These are phyloP conservation scores for Leucoraja ocellata DNA, from an alignment of 2,797 vertebrate genomes.

Conservation along the genomic window DNA sequence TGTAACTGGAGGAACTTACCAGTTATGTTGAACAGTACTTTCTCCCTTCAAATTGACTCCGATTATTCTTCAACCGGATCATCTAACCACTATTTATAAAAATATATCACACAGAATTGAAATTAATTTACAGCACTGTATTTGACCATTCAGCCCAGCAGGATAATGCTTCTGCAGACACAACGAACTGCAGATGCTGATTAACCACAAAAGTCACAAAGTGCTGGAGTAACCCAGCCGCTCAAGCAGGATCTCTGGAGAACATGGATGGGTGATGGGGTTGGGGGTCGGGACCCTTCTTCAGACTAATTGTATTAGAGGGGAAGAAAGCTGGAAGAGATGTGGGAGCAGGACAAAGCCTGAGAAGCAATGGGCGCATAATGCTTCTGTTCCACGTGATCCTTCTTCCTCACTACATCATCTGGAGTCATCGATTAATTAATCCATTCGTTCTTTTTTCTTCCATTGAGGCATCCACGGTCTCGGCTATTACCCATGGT, in stretches of 20 bases:
- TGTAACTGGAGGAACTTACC: too few relatives aligned
- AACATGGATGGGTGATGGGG: too few relatives aligned
- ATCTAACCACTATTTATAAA: background rate
- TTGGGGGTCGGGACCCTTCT: too few relatives aligned
- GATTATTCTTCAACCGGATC: background rate
- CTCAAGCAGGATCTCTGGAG: too few relatives aligned
- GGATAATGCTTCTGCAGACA: background rate
- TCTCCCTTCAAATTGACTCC: background rate
- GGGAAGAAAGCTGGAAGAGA: too few relatives aligned
- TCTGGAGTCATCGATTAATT: background rate
- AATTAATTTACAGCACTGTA: background rate
- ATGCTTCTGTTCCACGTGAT: background rate
- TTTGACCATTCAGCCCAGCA: background rate
- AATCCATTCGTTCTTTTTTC: background rate
- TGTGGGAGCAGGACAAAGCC: too few relatives aligned
- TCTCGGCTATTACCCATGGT: too few relatives aligned
- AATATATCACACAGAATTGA: background rate
- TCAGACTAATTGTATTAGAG: too few relatives aligned
- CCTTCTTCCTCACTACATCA: background rate
- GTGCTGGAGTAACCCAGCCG: too few relatives aligned
- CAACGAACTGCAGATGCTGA: too few relatives aligned
- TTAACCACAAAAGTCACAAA: too few relatives aligned
- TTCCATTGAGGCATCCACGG: background rate
- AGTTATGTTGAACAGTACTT: background rate
- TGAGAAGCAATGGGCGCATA: too few relatives aligned